Evolutionary conservation across 2,888 invertebrate species (phyloP), one percentile per base, ranked within the genome.

Genomic region (Tetropium fuscum): DNA sequence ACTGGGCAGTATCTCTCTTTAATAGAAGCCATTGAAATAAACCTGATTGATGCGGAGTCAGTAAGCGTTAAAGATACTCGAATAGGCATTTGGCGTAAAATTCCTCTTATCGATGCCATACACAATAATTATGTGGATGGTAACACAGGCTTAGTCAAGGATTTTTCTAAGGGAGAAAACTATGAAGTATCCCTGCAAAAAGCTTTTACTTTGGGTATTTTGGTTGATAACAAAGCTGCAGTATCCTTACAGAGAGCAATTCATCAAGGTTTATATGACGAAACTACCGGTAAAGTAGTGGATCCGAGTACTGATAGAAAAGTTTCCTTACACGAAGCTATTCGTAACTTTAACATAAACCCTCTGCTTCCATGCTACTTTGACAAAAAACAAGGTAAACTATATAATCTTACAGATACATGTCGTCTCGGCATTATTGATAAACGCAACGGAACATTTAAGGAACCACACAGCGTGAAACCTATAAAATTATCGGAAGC

Each of bases 241-340:
- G 87, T 94, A 15, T 93, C 93, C 8, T 80, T 95, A 22, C 95
- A 95, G 77, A 85, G 93, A 74, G 93, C 93, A 0, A 87, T 95
- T 49, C 94, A 94, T 78, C 91, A 94, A 82, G 94, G 95, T 1
- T 83, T 94, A 0, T 94, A 94, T 75, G 92, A 94, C 69, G 91
- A 92, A 58, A 85, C 84, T 59, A 89, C 89, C 0, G 93, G 94
- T 7, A 93, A 93, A 83, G 87, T 97, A 47, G 86, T 90, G 27
- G 95, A 97, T 82, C 91, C 93, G 0, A 86, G 87, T 58, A 92
- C 90, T 2, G 90, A 91, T 40, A 87, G 91, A 60, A 87, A 90
- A 73, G 89, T 95, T 2, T 93, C 94, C 1, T 80, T 95, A 32
- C 91, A 94, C 71, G 94, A 95, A 82, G 90, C 94, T 1, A 91